phyloP scores from a whole-genome alignment of 1,140 invertebrate genomes.

The Pogonomyrmex barbatus region DNA sequence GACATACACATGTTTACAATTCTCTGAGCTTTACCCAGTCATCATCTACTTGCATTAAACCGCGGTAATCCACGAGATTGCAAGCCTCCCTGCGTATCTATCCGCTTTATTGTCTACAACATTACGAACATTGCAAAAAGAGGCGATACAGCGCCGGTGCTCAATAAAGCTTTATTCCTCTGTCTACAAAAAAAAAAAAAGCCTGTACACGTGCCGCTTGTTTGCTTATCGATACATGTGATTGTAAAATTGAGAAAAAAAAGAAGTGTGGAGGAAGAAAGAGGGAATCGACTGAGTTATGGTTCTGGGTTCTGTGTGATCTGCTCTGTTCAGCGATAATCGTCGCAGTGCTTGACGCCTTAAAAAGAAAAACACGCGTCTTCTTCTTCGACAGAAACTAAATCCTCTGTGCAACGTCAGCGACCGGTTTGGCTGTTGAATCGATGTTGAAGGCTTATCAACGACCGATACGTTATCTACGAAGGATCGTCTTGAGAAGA shows the following conservation, averaged over 20 bases:
- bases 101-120: constrained; percentile 39
- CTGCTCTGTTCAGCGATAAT: constrained; percentile 29
- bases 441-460: constrained; percentile 59
- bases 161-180: constrained; percentile 53
- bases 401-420: constrained; percentile 5
- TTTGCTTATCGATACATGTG: constrained; percentile 65
- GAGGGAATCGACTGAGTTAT: not conserved
- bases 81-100: constrained; percentile 16
- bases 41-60: constrained; percentile 21
- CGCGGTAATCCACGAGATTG: constrained; percentile 24
- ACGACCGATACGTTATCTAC: not conserved
- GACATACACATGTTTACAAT: constrained; percentile 5
- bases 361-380: constrained; percentile 58
- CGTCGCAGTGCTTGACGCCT: constrained; percentile 44
- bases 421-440: constrained; percentile 6
- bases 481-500: constrained; percentile 25
- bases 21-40: constrained; percentile 9
- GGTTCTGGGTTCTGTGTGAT: constrained; percentile 58
- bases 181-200: constrained; percentile 42
- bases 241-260: constrained; percentile 8
- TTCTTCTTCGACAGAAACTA: constrained; percentile 71
- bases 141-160: not conserved
- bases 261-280: not conserved
- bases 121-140: constrained; percentile 22
- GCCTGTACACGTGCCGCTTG: constrained; percentile 60